Conservation (phyloP, 2,797 vertebrate species). For the Spheniscus humboldti region DNA sequence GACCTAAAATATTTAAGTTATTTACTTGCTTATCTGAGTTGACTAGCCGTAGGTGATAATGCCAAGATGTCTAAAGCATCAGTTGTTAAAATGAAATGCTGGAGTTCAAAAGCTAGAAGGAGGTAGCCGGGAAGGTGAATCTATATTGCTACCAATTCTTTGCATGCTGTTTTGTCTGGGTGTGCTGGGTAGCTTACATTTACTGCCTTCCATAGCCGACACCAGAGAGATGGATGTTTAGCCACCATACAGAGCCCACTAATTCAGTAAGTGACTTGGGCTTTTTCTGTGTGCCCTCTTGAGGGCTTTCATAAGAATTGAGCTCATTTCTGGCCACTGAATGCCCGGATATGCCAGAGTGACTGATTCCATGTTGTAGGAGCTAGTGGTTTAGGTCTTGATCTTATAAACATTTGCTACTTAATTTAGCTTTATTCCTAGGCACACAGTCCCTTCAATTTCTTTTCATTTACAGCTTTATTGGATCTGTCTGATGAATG, state of each 20-base stretch:
- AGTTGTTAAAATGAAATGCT: not conserved
- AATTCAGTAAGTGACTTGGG: not conserved
- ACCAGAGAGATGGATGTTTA: not conserved
- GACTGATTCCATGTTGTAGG: not conserved
- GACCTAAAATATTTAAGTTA: not conserved
- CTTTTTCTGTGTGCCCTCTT: conserved; percentile 3
- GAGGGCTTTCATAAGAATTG: conserved; percentile 1
- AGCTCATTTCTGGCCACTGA: not conserved
- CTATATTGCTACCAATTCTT: not conserved
- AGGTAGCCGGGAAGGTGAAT: not conserved
- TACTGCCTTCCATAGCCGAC: not conserved
- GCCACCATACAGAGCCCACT: not conserved
- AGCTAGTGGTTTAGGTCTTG: conserved; percentile 1
- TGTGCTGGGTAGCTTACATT: not conserved
- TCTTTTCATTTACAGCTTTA: not conserved
- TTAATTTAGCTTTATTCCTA: conserved; percentile 26
- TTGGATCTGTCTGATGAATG: not conserved
- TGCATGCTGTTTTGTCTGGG: not conserved
- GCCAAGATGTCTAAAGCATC: not conserved
- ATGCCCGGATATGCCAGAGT: not conserved
- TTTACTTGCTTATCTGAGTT: not conserved
- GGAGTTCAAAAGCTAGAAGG: not conserved
- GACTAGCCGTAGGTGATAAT: not conserved
- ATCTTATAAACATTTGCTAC: not conserved
- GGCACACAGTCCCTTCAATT: not conserved